Conservation (phyloP, 2,113 vertebrate genomes). For the Hippocampus zosterae region DNA sequence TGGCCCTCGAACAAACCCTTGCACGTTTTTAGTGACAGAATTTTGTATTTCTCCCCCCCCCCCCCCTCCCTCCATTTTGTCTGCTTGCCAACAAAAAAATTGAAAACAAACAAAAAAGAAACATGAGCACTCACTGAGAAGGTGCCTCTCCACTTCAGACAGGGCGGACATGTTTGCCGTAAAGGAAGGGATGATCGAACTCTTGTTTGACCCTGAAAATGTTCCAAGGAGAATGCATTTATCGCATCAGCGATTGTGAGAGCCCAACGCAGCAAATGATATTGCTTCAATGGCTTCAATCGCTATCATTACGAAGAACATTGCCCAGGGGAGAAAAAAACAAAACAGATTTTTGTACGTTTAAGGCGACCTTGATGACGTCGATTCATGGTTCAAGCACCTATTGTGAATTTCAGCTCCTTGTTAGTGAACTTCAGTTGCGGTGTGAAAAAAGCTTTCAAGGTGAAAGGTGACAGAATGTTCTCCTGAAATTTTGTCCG, state of each 20-base stretch:
- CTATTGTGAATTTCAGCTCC: not conserved
- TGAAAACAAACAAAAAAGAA: not conserved
- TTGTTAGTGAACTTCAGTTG: not conserved
- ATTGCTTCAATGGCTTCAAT: not conserved
- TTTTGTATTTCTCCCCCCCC: too few species aligned
- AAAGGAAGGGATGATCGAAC: slow-evolving; percentile 65
- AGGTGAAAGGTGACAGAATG: too few species aligned
- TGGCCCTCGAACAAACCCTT: too few species aligned
- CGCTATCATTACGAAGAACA: not conserved
- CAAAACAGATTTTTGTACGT: not conserved
- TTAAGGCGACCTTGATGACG: too few species aligned
- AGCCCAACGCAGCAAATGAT: not conserved
- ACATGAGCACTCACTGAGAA: slow-evolving; percentile 65
- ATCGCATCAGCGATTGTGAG: not conserved
- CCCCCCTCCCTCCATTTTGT: too few species aligned
- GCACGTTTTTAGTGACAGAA: too few species aligned
- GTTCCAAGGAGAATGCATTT: not conserved
- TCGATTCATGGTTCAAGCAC: not conserved
- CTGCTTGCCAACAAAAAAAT: too few species aligned
- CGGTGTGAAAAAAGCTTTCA: too few species aligned
- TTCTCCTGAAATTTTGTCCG: too few species aligned
- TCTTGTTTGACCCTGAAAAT: slow-evolving; percentile 65
- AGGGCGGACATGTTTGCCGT: slow-evolving; percentile 61
- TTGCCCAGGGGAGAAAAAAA: not conserved
- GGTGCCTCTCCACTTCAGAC: slow-evolving; percentile 63